Evolutionary conservation across 2,113 vertebrate genomes (phyloP), one percentile per base, ranked within the genome.

Genomic region (Elgaria multicarinata): DNA sequence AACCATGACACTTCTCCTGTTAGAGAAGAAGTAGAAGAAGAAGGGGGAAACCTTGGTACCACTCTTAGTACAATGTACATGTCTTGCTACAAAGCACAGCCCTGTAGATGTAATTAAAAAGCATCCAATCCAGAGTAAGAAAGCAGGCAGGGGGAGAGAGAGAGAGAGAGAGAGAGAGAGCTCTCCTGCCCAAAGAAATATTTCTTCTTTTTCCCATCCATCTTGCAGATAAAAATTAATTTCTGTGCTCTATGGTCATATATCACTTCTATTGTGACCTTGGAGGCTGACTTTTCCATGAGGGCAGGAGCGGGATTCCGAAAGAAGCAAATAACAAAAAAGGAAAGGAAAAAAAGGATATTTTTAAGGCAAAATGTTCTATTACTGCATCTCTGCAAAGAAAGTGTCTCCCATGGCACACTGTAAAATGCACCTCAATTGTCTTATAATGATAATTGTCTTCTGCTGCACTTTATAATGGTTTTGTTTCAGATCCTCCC

Each of bases 361-460:
- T 87, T 87, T 78, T 26, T 42, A 28, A 55, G 50, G 62, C n/a
- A 31, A n/a, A 39, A 44, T 36, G 50, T 26, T 77, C 85, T 62
- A 39, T 42, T 62, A 1, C 36, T 12, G 12, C 64, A 28, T 62
- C 86, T 88, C 44, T 93, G 90, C 71, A 64, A 28, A 39, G 13
- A 22, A 20, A 58, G 28, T 3, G 44, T 8, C 6, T 90, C 77
- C 50, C 0, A 0, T 8, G 62, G 3, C 0, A 1, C 31, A 62
- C 74, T 75, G 74, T 6, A 69, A 92, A 95, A 85, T 64, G 81
- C 78, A 92, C 78, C 79, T 22, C 82, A 91, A 79, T 71, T 91
- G 83, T 91, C 33, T 89, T 84, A 78, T 77, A 84, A 78, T 77
- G 82, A 85, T 85, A 28, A 69, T 85, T 69, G n/a, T 77, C n/a